phyloP scores from a whole-genome alignment of 2,888 invertebrate genomes.

The Amaurobius ferox region DNA sequence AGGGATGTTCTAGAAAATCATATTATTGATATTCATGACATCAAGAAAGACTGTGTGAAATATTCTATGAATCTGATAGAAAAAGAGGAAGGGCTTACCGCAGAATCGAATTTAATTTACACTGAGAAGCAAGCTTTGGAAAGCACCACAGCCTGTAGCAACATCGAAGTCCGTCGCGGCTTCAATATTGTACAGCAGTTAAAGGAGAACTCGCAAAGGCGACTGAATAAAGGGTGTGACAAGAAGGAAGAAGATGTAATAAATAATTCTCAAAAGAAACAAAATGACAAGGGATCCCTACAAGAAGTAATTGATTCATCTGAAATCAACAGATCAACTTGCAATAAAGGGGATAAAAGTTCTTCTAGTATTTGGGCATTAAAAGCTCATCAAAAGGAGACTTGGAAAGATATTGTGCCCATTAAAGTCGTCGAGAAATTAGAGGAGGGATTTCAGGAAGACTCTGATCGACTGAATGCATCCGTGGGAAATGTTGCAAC shows the following conservation, averaged over 20 bases:
- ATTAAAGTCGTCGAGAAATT: constrained; percentile 92
- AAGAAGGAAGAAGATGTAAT: constrained; percentile 52
- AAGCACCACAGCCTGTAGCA: constrained; percentile 80
- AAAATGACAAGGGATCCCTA: constrained; percentile 22
- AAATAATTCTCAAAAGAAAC: constrained; percentile 19
- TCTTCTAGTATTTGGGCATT: constrained; percentile 97
- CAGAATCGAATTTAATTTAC: not conserved
- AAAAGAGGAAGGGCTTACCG: constrained; percentile 80
- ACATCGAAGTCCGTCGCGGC: constrained; percentile 93
- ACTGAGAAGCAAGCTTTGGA: constrained; percentile 2
- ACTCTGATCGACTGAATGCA: constrained; percentile 84
- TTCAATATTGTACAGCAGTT: constrained; percentile 98
- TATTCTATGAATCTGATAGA: constrained; percentile 91
- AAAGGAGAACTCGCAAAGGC: constrained; percentile 87
- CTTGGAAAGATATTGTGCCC: constrained; percentile 93
- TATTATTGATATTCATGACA: constrained; percentile 94
- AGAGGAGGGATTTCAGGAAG: constrained; percentile 92
- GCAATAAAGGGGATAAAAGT: constrained; percentile 93
- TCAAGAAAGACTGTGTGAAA: constrained; percentile 89
- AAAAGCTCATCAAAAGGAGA: constrained; percentile 97
- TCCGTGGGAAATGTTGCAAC: constrained; percentile 42
- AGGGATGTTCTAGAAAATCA: constrained; percentile 89
- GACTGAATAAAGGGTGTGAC: constrained; percentile 73
- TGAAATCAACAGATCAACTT: constrained; percentile 88
- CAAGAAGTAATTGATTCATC: constrained; percentile 79